These are phyloP conservation scores for Synanthedon tipuliformis DNA, from an alignment of 2,888 invertebrate genomes.

Conservation along the genomic window DNA sequence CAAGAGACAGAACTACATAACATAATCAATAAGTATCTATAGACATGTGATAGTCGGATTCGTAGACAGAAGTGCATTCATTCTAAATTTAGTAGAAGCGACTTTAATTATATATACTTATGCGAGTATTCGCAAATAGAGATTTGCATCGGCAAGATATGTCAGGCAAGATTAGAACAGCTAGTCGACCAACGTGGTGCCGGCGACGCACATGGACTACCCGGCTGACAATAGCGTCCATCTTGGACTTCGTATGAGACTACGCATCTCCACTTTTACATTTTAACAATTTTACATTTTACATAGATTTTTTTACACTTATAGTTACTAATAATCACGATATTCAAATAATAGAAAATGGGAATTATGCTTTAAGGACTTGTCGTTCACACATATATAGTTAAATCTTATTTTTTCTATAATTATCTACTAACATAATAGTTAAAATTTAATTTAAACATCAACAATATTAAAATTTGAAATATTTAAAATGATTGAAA, in stretches of 20 bases:
- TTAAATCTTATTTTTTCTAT: no score
- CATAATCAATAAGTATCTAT: no score
- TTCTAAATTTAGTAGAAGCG: slow-evolving; percentile 43
- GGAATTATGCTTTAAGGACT: no score
- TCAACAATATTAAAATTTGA: no score
- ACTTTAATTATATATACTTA: slow-evolving; percentile 6
- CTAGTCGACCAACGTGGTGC: slow-evolving; percentile 28
- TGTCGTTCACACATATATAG: no score
- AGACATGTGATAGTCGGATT: neutral
- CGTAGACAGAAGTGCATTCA: slow-evolving; percentile 22
- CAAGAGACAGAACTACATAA: no score
- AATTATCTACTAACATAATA: no score
- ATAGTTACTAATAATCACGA: no score
- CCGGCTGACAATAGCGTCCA: slow-evolving; percentile 31
- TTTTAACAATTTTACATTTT: neutral
- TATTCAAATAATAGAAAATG: no score
- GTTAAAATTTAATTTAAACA: no score
- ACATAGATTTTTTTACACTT: neutral
- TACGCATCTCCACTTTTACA: neutral
- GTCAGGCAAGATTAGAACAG: slow-evolving; percentile 45
- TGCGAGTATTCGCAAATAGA: slow-evolving; percentile 12
- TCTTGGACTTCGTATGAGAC: slow-evolving; percentile 27
- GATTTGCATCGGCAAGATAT: slow-evolving; percentile 27
- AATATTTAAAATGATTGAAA: no score
- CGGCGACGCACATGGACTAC: slow-evolving; percentile 37